Evolutionary conservation across 23 tunicate species (phyloP).

Genomic region (Oikopleura albicans): DNA sequence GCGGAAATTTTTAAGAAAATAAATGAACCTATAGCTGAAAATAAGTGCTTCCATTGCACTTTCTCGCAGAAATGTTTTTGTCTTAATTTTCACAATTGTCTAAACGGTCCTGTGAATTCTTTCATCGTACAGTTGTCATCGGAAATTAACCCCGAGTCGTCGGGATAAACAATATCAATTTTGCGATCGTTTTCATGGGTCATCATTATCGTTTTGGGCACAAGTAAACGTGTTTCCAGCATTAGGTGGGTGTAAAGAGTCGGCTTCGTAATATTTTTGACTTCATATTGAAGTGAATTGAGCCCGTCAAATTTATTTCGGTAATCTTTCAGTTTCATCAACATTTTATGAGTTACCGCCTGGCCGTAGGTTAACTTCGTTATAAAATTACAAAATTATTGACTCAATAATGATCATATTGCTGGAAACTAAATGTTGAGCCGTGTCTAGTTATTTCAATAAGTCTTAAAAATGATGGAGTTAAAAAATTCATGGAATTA

Average conservation of each 20-base stretch:
- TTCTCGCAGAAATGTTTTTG: too few relatives aligned
- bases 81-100: too few relatives aligned
- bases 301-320: not conserved
- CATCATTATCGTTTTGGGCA: not conserved
- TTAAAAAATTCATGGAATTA: too few relatives aligned
- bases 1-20: too few relatives aligned
- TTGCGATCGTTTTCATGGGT: not conserved
- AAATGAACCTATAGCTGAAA: too few relatives aligned
- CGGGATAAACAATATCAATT: not conserved
- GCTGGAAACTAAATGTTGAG: too few relatives aligned
- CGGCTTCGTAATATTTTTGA: not conserved
- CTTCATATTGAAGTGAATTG: not conserved
- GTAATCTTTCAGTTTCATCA: conserved; percentile 17
- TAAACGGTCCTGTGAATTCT: conserved; percentile 15
- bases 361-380: too few relatives aligned
- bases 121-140: not conserved
- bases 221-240: not conserved
- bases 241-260: conserved; percentile 1
- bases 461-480: too few relatives aligned
- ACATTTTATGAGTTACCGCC: conserved; percentile 16
- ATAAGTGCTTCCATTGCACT: too few relatives aligned
- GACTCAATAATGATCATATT: too few relatives aligned
- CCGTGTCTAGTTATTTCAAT: too few relatives aligned
- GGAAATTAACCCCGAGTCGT: not conserved
- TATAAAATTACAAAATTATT: too few relatives aligned